These are phyloP conservation scores for Myotis yumanensis DNA, from an alignment of 2,113 vertebrate species.

Conservation along the genomic window DNA sequence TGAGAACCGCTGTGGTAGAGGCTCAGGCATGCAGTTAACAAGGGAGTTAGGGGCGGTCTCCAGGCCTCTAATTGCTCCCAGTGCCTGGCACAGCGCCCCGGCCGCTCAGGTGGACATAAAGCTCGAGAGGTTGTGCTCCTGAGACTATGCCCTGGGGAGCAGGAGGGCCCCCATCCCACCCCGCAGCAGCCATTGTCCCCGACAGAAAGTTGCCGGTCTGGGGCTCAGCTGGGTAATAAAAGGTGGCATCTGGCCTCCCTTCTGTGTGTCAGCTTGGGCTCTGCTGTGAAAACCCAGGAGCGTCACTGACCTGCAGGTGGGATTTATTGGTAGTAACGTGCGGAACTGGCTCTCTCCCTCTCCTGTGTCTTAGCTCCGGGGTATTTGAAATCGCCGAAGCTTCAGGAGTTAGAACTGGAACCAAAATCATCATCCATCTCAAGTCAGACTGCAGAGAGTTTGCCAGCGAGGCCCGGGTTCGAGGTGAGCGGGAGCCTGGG, in stretches of 20 bases:
- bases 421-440: conserved; percentile 95
- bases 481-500: conserved; percentile 84
- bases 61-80: neutral
- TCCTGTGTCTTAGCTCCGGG: conserved; percentile 87
- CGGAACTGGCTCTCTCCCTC: neutral
- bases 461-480: conserved; percentile 91
- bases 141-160: neutral
- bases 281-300: neutral
- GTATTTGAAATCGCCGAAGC: conserved; percentile 94
- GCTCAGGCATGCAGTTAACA: too few species aligned
- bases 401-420: conserved; percentile 91
- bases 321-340: fast-evolving
- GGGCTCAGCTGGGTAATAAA: too few species aligned
- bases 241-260: fast-evolving
- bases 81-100: fast-evolving
- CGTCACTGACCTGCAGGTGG: fast-evolving
- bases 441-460: conserved; percentile 96
- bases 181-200: neutral
- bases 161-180: neutral
- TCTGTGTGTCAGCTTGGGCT: neutral
- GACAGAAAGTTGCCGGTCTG: too few species aligned
- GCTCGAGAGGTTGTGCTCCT: neutral
- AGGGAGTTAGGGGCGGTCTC: fast-evolving
- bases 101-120: neutral
- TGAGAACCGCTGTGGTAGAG: neutral